Evolutionary conservation across 2,797 vertebrate genomes (phyloP), one percentile per base, ranked within the genome.

Genomic region (Acrossocheilus fasciatus): DNA sequence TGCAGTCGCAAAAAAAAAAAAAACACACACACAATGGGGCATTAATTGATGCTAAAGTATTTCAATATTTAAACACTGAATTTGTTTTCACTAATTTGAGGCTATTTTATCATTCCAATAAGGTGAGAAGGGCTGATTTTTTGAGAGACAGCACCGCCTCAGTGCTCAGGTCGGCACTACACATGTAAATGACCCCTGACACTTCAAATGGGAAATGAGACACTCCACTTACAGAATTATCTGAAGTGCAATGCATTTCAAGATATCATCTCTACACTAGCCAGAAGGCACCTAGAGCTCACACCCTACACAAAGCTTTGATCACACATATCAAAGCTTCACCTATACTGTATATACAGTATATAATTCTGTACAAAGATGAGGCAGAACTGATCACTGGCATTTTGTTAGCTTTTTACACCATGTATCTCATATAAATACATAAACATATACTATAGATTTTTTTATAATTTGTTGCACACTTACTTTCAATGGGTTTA

Each of bases 171-270:
- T 92, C 87, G 91, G 90, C 91, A 91, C 92, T 93, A 92, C 90
- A 93, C 91, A 91, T 93, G 93, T 93, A 93, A 95, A 94, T 94
- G 93, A 94, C 93, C 94, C 79, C 23, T 91, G 83, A 91, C 92
- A 92, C 94, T 95, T 94, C 91, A 95, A 92, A 92, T 92, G 92
- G 94, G 92, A 95, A 94, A 94, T 93, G 92, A 94, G 93, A 94
- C 94, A 92, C 94, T 95, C 93, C 91, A 94, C 86, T 87, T 90
- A 91, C 90, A 93, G 92, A 93, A 94, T 94, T 93, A 95, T 94
- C 92, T 95, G 92, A 93, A 95, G 94, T 92, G 92, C 17, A 82
- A 87, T 74, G 86, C 90, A 92, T 94, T 94, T 89, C 89, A 94
- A 93, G 90, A 93, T 93, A 93, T 93, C 90, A 93, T 92, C 92